Conservation (phyloP, 1,140 invertebrate genomes). For the Lutraria rhynchaena region DNA sequence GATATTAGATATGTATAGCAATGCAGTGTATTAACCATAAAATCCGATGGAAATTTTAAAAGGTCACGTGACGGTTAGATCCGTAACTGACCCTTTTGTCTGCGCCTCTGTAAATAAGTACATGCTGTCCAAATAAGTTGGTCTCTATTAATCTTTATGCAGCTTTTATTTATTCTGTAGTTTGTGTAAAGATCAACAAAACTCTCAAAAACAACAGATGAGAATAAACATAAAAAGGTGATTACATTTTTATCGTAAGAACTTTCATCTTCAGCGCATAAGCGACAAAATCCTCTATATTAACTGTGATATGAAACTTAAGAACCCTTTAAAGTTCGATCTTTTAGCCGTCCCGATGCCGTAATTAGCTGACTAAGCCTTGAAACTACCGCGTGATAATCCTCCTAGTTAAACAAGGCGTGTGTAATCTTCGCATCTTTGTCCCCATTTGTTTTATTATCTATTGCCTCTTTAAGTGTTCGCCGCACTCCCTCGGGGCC, state of each 20-base stretch:
- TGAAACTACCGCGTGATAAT: constrained; percentile 25
- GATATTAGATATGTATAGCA: no score
- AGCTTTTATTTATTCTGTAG: no score
- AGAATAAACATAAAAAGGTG: constrained; percentile 15
- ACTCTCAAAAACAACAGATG: constrained; percentile 19
- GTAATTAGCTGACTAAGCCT: constrained; percentile 30
- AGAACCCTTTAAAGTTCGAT: background rate
- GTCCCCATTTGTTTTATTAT: background rate
- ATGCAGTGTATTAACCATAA: no score
- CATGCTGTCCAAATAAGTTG: no score
- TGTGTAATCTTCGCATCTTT: constrained; percentile 16
- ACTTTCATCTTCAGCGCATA: constrained; percentile 7
- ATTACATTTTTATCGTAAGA: background rate
- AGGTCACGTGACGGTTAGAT: no score
- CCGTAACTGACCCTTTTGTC: no score
- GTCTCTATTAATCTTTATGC: no score
- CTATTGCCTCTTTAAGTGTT: no score
- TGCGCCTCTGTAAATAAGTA: no score
- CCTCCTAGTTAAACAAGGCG: constrained; percentile 5
- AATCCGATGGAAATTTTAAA: no score
- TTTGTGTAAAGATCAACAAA: no score
- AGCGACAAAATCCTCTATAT: constrained; percentile 33
- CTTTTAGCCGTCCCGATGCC: background rate
- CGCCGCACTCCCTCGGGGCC: no score
- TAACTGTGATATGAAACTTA: constrained; percentile 17